Percentiles rank a stretch among this genome's conserved stretches.
phyloP scores from a whole-genome alignment of 2,888 invertebrate genomes.

The Dasysyrphus tricinctus region DNA sequence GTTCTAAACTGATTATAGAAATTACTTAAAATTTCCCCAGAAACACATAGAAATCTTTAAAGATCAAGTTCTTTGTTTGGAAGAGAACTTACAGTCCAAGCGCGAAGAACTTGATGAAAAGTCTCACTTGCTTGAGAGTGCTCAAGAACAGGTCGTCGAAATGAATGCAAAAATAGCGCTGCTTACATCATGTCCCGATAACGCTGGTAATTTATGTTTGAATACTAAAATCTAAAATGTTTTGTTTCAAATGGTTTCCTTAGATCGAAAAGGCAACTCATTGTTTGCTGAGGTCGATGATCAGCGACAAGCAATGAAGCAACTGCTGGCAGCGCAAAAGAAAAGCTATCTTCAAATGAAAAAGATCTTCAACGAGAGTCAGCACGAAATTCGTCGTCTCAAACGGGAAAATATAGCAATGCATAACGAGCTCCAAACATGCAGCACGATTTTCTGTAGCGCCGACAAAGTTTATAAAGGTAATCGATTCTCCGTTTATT shows the following conservation, averaged over 20 bases:
- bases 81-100: constrained; percentile 82
- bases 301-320: constrained; percentile 87
- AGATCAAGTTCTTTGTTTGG: constrained; percentile 81
- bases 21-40: constrained; percentile 73
- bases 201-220: constrained; percentile 77
- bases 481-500: constrained; percentile 56
- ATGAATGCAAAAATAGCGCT: constrained; percentile 80
- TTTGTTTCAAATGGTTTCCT: neutral
- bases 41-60: constrained; percentile 81
- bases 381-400: constrained; percentile 81
- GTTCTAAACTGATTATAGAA: neutral
- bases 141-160: constrained; percentile 82
- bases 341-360: constrained; percentile 85
- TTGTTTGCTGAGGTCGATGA: constrained; percentile 88
- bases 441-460: constrained; percentile 81
- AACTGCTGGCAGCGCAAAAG: constrained; percentile 85
- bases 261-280: constrained; percentile 87
- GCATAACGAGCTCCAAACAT: constrained; percentile 81
- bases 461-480: constrained; percentile 82
- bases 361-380: constrained; percentile 81
- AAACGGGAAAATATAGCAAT: constrained; percentile 82
- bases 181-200: constrained; percentile 79
- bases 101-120: constrained; percentile 82
- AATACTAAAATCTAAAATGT: neutral
- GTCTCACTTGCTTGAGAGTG: constrained; percentile 80